Evolutionary conservation across 2,113 vertebrate species (phyloP).

Genomic region (Cryptotis parvus): DNA sequence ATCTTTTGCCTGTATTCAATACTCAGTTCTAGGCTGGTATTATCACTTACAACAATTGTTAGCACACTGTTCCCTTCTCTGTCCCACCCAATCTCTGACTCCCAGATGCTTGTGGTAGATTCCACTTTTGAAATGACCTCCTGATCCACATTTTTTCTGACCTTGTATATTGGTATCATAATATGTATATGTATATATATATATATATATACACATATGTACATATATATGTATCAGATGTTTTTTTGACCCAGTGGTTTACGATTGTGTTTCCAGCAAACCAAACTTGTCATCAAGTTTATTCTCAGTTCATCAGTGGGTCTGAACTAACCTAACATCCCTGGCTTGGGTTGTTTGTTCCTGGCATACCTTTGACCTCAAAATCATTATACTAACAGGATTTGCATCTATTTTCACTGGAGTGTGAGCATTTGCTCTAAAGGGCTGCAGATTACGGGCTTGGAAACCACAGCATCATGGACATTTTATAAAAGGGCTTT

Average conservation of each 20-base stretch:
- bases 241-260: not conserved
- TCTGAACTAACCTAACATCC: not conserved
- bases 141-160: too few relatives aligned
- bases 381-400: conserved; percentile 24
- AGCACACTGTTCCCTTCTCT: too few relatives aligned
- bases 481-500: not conserved
- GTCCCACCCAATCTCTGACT: too few relatives aligned
- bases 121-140: too few relatives aligned
- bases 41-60: too few relatives aligned
- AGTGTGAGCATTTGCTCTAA: conserved; percentile 44
- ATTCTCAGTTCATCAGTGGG: not conserved
- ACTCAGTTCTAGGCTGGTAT: too few relatives aligned
- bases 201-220: too few relatives aligned
- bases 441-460: not conserved
- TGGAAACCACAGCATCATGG: not conserved
- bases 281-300: not conserved
- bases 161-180: too few relatives aligned
- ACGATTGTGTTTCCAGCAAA: not conserved
- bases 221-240: too few relatives aligned
- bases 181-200: too few relatives aligned
- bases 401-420: conserved; percentile 52
- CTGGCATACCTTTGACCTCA: not conserved
- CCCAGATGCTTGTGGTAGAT: too few relatives aligned
- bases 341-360: not conserved
- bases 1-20: too few relatives aligned